Conservation (phyloP, 1,140 invertebrate genomes). For the Argopecten irradians region DNA sequence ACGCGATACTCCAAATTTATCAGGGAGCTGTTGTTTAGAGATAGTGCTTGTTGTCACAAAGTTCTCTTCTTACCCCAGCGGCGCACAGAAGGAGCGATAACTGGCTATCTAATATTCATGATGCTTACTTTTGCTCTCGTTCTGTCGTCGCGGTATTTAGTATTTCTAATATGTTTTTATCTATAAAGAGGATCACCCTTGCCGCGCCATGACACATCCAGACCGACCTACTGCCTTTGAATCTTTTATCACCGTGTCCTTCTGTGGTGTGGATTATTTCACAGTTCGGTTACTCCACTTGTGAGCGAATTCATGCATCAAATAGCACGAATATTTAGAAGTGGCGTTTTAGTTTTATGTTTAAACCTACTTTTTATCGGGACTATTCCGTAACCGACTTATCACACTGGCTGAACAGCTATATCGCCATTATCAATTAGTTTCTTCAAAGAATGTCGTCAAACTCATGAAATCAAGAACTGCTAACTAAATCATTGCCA, state of each 20-base stretch:
- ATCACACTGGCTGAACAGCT: background rate
- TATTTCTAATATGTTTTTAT: background rate
- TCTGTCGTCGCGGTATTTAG: background rate
- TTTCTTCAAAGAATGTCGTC: background rate
- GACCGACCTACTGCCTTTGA: background rate
- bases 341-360: background rate
- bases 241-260: background rate
- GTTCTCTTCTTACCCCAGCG: background rate
- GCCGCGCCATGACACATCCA: slow-evolving; percentile 1
- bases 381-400: background rate
- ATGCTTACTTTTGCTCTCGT: background rate
- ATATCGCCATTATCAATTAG: background rate
- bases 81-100: background rate
- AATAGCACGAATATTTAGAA: background rate
- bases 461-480: no score
- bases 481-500: no score
- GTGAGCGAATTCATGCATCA: background rate
- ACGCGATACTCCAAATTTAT: background rate
- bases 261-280: background rate
- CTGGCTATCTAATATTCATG: background rate
- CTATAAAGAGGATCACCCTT: background rate
- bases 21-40: background rate
- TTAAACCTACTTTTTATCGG: background rate
- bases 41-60: background rate
- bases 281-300: background rate